Evolutionary conservation across 2,113 vertebrate species (phyloP), one percentile per base, ranked within the genome.

Genomic region (Oostethus manadensis): DNA sequence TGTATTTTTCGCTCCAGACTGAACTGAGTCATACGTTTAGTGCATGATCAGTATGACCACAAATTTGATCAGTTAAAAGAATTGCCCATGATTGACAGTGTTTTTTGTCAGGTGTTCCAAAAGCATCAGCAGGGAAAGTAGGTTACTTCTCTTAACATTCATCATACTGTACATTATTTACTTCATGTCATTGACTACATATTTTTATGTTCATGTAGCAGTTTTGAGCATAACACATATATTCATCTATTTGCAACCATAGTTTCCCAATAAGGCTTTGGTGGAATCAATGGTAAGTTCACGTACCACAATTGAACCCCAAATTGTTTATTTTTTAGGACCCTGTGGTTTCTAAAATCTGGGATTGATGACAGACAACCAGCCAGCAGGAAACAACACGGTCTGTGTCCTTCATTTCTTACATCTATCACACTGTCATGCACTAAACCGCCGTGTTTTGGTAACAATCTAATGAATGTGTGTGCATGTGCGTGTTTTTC

Each of bases 261-360:
- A 64, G 66, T 81, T 87, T 83, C 78, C 77, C 71, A 68, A 58
- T 66, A 64, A 82, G 78, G 78, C 78, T 84, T 81, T 77, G 73
- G 75, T 73, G 78, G 78, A 70, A 74, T 66, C 68, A 46, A 48
- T 56, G 65, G 56, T 56, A 71, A 81, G 83, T 62, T 75, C 74
- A 84, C 62, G 54, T 72, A 65, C 68, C 72, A 78, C 78, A 55
- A 74, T 77, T 88, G 84, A 89, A 90, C 76, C 84, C 80, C 67
- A 89, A 90, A 89, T 88, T 88, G 77, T 89, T 75, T 78, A 79
- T 91, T 88, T 90, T 90, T 89, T 90, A 91, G 90, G 90, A 91
- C 89, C 87, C 89, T 86, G 88, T 91, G 87, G 89, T 89, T 88
- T 90, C 89, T 88, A 91, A 91, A 91, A 90, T 91, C 89, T 91